Conservation (phyloP, 2,888 invertebrate species). For the Rotaria macrura region DNA sequence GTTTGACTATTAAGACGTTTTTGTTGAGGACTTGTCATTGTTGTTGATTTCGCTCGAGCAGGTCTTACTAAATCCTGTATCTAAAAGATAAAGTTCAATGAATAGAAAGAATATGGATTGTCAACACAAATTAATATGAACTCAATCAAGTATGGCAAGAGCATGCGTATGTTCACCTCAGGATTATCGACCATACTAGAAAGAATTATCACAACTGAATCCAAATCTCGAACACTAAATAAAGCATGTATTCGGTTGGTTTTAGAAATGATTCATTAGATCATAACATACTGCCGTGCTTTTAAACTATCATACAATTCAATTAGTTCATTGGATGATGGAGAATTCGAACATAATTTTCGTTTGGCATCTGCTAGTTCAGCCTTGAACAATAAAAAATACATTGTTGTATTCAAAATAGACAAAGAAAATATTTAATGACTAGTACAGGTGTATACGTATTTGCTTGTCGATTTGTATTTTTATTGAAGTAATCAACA, state of each 20-base stretch:
- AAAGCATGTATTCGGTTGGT: too few species aligned
- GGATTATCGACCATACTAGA: not conserved
- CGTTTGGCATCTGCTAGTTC: not conserved
- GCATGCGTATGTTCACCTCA: not conserved
- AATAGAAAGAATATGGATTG: too few species aligned
- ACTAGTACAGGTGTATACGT: not conserved
- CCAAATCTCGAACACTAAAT: not conserved
- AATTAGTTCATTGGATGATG: not conserved
- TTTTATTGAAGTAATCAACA: not conserved
- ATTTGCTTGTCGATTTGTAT: not conserved
- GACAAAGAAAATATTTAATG: not conserved
- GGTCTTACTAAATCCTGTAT: not conserved
- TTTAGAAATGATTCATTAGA: too few species aligned
- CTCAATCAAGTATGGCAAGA: too few species aligned
- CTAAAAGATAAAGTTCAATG: too few species aligned
- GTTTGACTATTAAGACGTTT: not conserved
- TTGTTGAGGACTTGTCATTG: not conserved
- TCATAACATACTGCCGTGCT: conserved; percentile 5
- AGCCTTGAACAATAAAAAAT: not conserved
- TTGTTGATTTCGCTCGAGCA: not conserved
- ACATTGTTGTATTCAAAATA: not conserved
- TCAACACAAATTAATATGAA: too few species aligned
- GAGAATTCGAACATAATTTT: not conserved
- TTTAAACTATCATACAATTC: not conserved
- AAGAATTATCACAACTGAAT: not conserved